A percentile compares a stretch with the other conserved stretches of the same genome.
Conservation (phyloP, 2,113 vertebrate genomes). For the Eptesicus fuscus region DNA sequence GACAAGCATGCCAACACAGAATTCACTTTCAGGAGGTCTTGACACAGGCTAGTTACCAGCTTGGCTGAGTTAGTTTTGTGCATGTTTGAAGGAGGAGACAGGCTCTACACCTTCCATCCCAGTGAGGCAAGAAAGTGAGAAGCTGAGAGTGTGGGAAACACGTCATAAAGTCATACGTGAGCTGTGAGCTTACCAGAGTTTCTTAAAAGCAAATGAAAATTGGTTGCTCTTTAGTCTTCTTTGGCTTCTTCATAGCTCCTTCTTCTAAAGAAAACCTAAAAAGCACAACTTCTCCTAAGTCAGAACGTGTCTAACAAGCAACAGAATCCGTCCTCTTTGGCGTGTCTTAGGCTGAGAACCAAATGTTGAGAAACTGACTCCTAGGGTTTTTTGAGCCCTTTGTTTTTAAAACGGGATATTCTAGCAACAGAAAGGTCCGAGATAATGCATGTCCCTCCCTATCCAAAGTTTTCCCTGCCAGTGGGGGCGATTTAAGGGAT, state of each 20-base stretch:
- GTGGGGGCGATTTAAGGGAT: not conserved
- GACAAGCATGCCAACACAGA: not conserved
- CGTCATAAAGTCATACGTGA: not conserved
- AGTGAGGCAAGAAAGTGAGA: not conserved
- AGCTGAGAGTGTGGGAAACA: not conserved
- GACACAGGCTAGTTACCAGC: not conserved
- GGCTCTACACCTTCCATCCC: not conserved
- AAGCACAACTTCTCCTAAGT: conserved; percentile 12
- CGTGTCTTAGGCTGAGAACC: not conserved
- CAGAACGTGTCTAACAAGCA: conserved; percentile 27
- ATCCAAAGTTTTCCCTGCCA: not conserved
- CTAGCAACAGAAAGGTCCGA: not conserved
- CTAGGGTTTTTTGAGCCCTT: not conserved
- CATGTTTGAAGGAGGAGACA: not conserved
- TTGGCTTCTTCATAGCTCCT: conserved; percentile 40
- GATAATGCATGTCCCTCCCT: not conserved
- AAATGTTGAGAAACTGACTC: not conserved
- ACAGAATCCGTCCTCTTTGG: not conserved
- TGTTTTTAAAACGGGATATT: not conserved
- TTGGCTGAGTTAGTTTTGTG: not conserved
- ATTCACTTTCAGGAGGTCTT: not conserved
- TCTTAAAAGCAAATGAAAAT: conserved; percentile 43
- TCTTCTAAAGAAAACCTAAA: conserved; percentile 55
- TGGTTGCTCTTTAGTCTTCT: conserved; percentile 39
- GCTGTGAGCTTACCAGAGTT: not conserved